Conservation (phyloP, 1,140 invertebrate genomes). For the Brachionus sp. region DNA sequence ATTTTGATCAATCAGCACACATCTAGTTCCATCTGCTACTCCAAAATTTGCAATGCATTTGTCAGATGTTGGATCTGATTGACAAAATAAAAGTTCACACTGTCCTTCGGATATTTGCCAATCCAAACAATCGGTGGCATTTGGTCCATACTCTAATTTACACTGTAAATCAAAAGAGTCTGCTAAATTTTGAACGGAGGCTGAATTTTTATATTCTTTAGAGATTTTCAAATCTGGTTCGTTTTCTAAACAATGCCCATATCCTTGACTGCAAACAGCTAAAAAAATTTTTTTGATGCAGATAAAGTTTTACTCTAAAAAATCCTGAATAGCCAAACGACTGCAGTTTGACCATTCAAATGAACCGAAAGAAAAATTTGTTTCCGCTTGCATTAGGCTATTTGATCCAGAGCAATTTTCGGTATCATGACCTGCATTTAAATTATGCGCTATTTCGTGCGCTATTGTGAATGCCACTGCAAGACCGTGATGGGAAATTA, state of each 20-base stretch:
- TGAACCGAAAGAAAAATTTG: conserved; percentile 74
- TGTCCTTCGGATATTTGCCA: neutral
- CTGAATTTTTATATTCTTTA: neutral
- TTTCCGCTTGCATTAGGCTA: conserved; percentile 75
- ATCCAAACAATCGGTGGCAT: neutral
- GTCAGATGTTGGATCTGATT: neutral
- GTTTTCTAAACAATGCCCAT: neutral
- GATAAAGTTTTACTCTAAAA: conserved; percentile 71
- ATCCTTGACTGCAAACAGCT: neutral
- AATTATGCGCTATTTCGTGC: conserved; percentile 83
- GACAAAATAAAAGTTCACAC: neutral
- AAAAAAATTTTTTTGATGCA: neutral
- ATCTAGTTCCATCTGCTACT: neutral
- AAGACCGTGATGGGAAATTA: conserved; percentile 86
- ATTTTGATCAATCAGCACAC: neutral
- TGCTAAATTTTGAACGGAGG: neutral
- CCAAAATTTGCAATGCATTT: neutral
- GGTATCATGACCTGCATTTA: neutral
- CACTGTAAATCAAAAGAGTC: conserved; percentile 1
- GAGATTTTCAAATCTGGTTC: neutral
- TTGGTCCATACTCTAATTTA: neutral
- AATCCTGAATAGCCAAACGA: conserved; percentile 76
- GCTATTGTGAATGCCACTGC: conserved; percentile 83
- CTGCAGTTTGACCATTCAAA: conserved; percentile 83
- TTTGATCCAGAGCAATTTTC: neutral